Evolutionary conservation across 2,113 vertebrate genomes (phyloP), one percentile per base, ranked within the genome.

Genomic region (Rhabdornis inornatus): DNA sequence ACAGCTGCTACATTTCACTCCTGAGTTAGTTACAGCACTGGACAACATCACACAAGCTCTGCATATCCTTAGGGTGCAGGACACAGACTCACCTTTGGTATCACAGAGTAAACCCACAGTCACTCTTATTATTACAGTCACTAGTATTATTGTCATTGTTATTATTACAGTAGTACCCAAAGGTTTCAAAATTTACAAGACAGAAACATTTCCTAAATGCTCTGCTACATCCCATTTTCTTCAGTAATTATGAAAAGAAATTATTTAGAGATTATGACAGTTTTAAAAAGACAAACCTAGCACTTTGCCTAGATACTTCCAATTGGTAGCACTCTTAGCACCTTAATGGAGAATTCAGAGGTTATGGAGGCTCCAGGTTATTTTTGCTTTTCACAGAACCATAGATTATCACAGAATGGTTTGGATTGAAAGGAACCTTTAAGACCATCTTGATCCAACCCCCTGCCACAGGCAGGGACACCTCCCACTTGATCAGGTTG

Each of bases 1-100:
- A 84, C 80, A 94, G 89, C 91, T 95, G 89, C 94, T 97, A 60
- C 83, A 65, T 96, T 97, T 95, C 95, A 95, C 65, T 94, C 56
- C 72, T 0, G 28, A 72, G 92, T 49, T 94, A 87, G 52, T 94
- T 92, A 91, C 92, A 94, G 94, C 61, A 27, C n/a, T 40, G 47
- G 75, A 28, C 2, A 15, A 66, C 17, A 2, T 30, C 82, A 60
- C 60, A 25, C 13, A 59, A 57, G n/a, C 86, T 89, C 47, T 53
- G 65, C n/a, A 2, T 84, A 11, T 89, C 72, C 79, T 78, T 20
- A 55, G 72, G 52, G 30, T 64, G 30, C 35, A 79, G 64, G 52
- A 53, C 39, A 24, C 44, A 39, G 87, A 64, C 35, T 91, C 61
- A 44, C 76, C 80, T 89, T 56, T 85, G 47, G 7, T 49, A 22